Evolutionary conservation across 2,113 vertebrate species (phyloP).

Genomic region (Cacatua alba): DNA sequence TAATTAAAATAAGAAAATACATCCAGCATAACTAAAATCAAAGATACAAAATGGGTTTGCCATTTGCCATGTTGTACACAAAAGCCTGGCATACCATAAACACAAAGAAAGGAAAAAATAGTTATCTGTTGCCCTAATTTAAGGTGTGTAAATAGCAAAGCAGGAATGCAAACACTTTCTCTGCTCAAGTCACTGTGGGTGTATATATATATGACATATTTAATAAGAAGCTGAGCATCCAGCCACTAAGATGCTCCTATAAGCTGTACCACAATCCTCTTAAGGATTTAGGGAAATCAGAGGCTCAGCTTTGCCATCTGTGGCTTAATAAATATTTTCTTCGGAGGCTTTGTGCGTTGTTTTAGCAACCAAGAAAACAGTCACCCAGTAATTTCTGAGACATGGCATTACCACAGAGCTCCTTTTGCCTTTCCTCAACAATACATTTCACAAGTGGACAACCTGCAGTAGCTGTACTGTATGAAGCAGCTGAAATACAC

Average conservation of each 20-base stretch:
- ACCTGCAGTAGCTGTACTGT: not conserved
- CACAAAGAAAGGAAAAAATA: not conserved
- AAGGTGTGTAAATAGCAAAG: conserved; percentile 47
- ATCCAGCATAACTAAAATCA: not conserved
- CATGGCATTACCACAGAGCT: not conserved
- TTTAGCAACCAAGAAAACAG: conserved; percentile 47
- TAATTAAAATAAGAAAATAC: not conserved
- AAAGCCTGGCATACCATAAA: not conserved
- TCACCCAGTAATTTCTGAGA: not conserved
- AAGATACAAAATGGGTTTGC: not conserved
- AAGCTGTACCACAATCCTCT: conserved; percentile 70
- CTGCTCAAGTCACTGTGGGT: conserved; percentile 7
- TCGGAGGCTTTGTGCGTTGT: conserved; percentile 46
- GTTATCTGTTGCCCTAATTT: conserved; percentile 15
- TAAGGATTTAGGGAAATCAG: conserved; percentile 74
- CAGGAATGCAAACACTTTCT: conserved; percentile 20
- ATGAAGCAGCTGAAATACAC: not conserved
- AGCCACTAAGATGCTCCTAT: conserved; percentile 65
- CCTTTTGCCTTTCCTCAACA: not conserved
- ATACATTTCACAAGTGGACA: not conserved
- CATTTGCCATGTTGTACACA: not conserved
- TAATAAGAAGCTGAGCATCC: conserved; percentile 63
- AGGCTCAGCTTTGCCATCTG: conserved; percentile 68
- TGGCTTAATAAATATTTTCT: conserved; percentile 72
- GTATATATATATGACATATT: conserved; percentile 47